Conservation (phyloP, 2,797 vertebrate species). For the Lacerta bilineata region DNA sequence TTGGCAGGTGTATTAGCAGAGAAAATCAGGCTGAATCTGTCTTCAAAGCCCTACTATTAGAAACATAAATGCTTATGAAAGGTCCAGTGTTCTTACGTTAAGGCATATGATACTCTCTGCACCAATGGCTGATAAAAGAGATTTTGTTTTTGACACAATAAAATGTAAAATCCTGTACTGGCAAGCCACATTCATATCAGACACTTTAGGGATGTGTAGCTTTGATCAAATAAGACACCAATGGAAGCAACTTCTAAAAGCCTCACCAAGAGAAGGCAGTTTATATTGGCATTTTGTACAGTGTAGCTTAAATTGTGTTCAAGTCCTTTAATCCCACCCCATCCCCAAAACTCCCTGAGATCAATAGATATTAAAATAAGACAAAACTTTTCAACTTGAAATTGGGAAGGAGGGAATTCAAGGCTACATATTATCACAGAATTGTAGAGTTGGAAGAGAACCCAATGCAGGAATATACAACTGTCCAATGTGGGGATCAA, state of each 20-base stretch:
- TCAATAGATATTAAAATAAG: background rate
- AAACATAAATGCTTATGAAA: background rate
- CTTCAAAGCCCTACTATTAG: background rate
- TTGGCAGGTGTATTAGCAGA: background rate
- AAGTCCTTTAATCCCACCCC: no score
- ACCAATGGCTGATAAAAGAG: constrained; percentile 46
- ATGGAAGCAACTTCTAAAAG: constrained; percentile 37
- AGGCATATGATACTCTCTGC: constrained; percentile 10
- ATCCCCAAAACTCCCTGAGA: no score
- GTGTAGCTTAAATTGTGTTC: constrained; percentile 47
- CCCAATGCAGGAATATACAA: no score
- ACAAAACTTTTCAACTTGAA: background rate
- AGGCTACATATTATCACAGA: no score
- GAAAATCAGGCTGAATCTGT: background rate
- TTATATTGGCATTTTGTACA: constrained; percentile 15
- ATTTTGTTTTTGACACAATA: constrained; percentile 64
- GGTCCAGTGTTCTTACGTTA: constrained; percentile 14
- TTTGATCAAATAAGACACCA: constrained; percentile 47
- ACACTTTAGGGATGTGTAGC: constrained; percentile 36
- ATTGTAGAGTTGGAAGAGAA: no score
- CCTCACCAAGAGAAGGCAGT: constrained; percentile 32
- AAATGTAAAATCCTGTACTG: constrained; percentile 36
- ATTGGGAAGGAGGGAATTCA: background rate
- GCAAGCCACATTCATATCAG: constrained; percentile 44
- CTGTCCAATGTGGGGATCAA: no score